phyloP scores from a whole-genome alignment of 1,140 invertebrate species.

The Papilio dardanus region DNA sequence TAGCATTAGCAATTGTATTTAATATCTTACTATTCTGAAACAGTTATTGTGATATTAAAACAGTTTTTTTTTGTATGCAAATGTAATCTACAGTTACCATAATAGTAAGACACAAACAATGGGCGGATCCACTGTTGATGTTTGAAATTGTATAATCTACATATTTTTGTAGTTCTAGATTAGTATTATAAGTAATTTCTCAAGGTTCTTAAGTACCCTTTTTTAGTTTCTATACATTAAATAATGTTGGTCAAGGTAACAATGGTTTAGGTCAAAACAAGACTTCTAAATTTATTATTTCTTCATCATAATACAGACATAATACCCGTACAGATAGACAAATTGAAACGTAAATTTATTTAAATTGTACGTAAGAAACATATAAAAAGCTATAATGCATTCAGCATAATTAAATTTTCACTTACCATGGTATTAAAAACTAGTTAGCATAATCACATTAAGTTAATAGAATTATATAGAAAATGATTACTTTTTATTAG shows the following conservation, averaged over 20 bases:
- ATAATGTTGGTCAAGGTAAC: not conserved
- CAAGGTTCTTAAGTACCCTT: not conserved
- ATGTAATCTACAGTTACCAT: not conserved
- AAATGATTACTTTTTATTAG: not conserved
- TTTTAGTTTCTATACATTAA: not conserved
- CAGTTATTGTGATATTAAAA: not conserved
- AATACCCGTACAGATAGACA: not conserved
- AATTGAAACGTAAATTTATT: not conserved
- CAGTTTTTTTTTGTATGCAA: not conserved
- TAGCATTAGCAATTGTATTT: slow-evolving; percentile 70
- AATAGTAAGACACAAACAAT: slow-evolving; percentile 5
- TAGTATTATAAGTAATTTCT: too few species aligned
- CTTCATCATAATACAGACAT: not conserved
- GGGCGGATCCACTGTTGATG: not conserved
- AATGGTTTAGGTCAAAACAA: not conserved
- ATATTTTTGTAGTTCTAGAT: too few species aligned
- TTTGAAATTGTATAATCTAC: not conserved
- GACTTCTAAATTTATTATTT: not conserved
- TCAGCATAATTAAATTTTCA: not conserved
- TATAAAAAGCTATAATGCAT: not conserved
- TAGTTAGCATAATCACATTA: slow-evolving; percentile 10
- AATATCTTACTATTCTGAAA: slow-evolving; percentile 73
- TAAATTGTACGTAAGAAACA: not conserved
- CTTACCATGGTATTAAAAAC: slow-evolving; percentile 16
- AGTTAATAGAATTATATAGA: slow-evolving; percentile 4